These are phyloP conservation scores for Onthophagus sagittarius DNA, from an alignment of 2,888 invertebrate species.

Conservation along the genomic window DNA sequence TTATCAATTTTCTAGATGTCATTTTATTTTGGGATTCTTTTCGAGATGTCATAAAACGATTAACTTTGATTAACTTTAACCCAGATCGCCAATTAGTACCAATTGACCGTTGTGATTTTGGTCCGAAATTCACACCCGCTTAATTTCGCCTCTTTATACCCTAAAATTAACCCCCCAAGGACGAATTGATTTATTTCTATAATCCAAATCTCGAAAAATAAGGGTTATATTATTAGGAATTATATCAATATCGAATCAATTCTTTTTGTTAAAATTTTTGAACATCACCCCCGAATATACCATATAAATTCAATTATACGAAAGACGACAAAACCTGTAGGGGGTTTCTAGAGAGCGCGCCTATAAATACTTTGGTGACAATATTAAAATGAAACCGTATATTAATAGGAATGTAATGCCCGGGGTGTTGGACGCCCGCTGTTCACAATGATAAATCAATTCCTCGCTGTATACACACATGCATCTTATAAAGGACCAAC, in stretches of 20 bases:
- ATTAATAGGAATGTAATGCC: constrained; percentile 49
- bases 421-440: constrained; percentile 39
- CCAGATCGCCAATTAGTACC: neutral
- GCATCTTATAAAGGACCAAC: constrained; percentile 36
- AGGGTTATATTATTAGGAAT: too few species aligned
- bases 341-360: neutral
- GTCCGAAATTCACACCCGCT: neutral
- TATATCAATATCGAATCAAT: too few species aligned
- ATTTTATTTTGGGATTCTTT: neutral
- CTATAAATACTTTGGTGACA: constrained; percentile 52
- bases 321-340: neutral
- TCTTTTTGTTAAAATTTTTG: too few species aligned
- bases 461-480: constrained; percentile 28
- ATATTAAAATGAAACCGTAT: constrained; percentile 50
- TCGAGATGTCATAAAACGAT: neutral
- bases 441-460: constrained; percentile 50
- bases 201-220: neutral
- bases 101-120: neutral
- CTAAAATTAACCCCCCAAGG: neutral
- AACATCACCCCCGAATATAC: too few species aligned
- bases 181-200: neutral
- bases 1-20: neutral
- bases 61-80: neutral
- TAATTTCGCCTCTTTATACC: neutral
- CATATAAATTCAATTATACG: neutral